A percentile compares a stretch with the other conserved stretches of the same genome.
Evolutionary conservation across 2,797 vertebrate species (phyloP).

Genomic region (Ficedula albicollis): DNA sequence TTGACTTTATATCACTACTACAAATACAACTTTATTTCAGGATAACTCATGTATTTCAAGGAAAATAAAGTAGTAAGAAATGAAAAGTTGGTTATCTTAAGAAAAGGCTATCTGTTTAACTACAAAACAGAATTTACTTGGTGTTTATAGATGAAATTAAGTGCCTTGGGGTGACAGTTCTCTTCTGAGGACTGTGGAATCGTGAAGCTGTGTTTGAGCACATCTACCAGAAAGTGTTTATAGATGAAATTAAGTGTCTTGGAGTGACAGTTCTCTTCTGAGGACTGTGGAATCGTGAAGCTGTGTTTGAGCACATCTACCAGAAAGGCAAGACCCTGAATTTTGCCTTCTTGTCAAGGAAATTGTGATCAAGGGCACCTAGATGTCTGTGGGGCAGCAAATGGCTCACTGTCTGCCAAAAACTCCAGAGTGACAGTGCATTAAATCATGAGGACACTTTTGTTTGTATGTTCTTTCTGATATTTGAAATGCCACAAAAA

Average conservation of each 20-base stretch:
- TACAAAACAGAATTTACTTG: background rate
- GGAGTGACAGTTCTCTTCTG: background rate
- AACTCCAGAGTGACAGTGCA: background rate
- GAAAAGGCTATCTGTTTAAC: background rate
- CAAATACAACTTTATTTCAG: background rate
- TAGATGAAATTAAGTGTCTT: background rate
- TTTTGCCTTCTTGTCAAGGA: background rate
- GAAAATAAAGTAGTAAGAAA: background rate
- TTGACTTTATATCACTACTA: background rate
- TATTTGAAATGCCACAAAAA: background rate
- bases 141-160: background rate
- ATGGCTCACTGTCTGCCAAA: fast-evolving
- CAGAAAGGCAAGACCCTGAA: background rate
- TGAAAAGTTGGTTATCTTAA: background rate
- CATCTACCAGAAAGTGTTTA: background rate
- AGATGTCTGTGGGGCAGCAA: background rate
- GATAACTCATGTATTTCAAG: background rate
- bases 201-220: background rate
- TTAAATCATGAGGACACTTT: background rate
- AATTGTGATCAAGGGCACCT: background rate
- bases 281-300: background rate
- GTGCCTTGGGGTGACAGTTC: background rate
- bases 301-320: background rate
- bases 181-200: background rate
- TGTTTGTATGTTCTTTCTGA: background rate